Evolutionary conservation across 2,797 vertebrate genomes (phyloP), one percentile per base, ranked within the genome.

Genomic region (Glossophaga mutica): DNA sequence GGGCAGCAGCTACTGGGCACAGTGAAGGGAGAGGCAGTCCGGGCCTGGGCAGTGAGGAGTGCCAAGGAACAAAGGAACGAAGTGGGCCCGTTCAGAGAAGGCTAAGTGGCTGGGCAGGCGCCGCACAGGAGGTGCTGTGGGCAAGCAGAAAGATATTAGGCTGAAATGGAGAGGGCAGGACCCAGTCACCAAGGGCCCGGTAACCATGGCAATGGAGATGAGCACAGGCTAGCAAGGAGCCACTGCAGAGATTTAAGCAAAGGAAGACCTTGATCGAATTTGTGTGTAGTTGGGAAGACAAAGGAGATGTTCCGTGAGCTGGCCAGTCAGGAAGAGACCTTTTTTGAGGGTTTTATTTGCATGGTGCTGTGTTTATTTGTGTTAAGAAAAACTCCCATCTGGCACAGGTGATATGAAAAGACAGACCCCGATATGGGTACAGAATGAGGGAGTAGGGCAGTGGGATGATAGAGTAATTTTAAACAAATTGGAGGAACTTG

Each of bases 151-250:
- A 65, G 50, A 70, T 48, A 9, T 18, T 19, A 52, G 18, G 21
- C 59, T 11, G 77, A 62, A 65, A 70, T 46, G 92, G 91, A 92
- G 37, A 50, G 85, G 70, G 55, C 85, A 94, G 46, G 90, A 76
- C 74, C 91, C 44, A 62, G 78, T 52, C 92, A 44, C 95, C 78
- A 65, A 68, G 76, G 94, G 88, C 67, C 79, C 1, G 0, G 95
- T 96, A 84, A 90, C 96, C 90, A 92, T 94, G 81, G 90, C n/a
- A 29, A 92, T 42, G 2, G 71, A 21, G 87, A 90, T 77, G 87
- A 1, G 2, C 55, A 18, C 39, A 29, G 83, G 74, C 90, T 42
- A 57, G 87, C 0, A 0, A 79, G 78, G 67, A 85, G 94, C 67
- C 46, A 32, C 85, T 10, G 24, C 32, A 39, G 70, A 85, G 79